These are phyloP conservation scores for Stichodactyla helianthus DNA, from an alignment of 64 coral and sea anemone species.

Conservation along the genomic window DNA sequence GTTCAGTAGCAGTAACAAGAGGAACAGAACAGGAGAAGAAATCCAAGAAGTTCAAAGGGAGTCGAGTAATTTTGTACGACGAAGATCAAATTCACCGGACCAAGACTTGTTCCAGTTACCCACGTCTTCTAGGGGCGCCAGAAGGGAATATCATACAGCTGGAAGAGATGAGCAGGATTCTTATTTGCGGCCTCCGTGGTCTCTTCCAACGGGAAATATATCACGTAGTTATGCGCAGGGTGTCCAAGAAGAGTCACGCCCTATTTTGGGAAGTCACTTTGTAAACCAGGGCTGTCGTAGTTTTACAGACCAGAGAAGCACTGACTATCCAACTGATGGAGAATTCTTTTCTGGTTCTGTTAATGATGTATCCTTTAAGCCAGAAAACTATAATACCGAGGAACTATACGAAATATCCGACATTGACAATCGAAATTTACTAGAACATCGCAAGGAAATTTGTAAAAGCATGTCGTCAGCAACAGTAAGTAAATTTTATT, in stretches of 20 bases:
- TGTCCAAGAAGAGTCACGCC: not conserved
- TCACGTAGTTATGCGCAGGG: not conserved
- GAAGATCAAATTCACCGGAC: not conserved
- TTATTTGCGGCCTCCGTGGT: not conserved
- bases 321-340: not conserved
- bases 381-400: not conserved
- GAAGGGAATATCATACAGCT: not conserved
- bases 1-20: not conserved
- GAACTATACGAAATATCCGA: not conserved
- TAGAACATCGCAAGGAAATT: not conserved
- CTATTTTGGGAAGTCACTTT: not conserved
- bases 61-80: not conserved
- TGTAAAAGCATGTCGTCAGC: not conserved
- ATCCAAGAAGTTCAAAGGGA: not conserved
- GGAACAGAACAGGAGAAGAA: not conserved
- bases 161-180: not conserved
- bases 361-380: not conserved
- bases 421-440: not conserved
- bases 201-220: not conserved
- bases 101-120: not conserved
- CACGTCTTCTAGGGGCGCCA: not conserved
- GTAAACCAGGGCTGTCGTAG: not conserved
- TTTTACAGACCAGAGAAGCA: not conserved
- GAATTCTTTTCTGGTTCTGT: not conserved
- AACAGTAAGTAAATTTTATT: not conserved